Conservation (phyloP, 2,888 invertebrate genomes). For the Arge pagana region DNA sequence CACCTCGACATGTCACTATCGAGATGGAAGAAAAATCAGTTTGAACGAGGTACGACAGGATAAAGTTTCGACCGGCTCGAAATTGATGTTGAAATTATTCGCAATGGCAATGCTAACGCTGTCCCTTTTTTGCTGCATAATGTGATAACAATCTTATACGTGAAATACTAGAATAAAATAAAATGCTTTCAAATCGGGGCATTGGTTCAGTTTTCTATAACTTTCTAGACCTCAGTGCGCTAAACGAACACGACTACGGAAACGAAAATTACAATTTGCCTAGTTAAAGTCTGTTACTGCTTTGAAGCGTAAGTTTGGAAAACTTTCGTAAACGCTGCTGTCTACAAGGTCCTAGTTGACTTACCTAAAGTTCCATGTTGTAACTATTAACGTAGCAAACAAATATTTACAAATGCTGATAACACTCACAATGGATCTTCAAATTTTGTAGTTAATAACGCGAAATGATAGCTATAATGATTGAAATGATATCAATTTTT, state of each 20-base stretch:
- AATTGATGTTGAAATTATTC: too few relatives aligned
- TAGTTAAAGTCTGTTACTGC: slow-evolving; percentile 37
- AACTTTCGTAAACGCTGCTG: slow-evolving; percentile 31
- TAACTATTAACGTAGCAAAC: slow-evolving; percentile 33
- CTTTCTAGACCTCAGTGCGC: slow-evolving; percentile 21
- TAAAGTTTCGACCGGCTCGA: too few relatives aligned
- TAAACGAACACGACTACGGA: slow-evolving; percentile 28
- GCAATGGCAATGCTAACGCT: slow-evolving; percentile 2
- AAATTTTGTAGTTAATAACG: slow-evolving; percentile 22
- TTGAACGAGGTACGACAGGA: too few relatives aligned
- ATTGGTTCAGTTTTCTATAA: slow-evolving; percentile 10
- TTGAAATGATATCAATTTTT: neutral
- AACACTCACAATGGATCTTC: slow-evolving; percentile 33
- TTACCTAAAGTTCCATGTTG: slow-evolving; percentile 29
- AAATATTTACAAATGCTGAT: slow-evolving; percentile 41
- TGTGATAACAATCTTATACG: slow-evolving; percentile 9
- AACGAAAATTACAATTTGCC: slow-evolving; percentile 33
- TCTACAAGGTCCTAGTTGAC: slow-evolving; percentile 30
- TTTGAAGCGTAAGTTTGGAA: slow-evolving; percentile 31
- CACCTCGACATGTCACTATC: too few relatives aligned
- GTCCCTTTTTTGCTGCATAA: slow-evolving; percentile 10
- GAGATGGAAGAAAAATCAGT: too few relatives aligned
- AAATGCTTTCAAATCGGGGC: slow-evolving; percentile 8
- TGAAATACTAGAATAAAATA: slow-evolving; percentile 17
- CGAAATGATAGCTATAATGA: slow-evolving; percentile 3